Evolutionary conservation across 2,113 vertebrate species (phyloP), one percentile per base, ranked within the genome.

Genomic region (Tychaedon coryphoeus): DNA sequence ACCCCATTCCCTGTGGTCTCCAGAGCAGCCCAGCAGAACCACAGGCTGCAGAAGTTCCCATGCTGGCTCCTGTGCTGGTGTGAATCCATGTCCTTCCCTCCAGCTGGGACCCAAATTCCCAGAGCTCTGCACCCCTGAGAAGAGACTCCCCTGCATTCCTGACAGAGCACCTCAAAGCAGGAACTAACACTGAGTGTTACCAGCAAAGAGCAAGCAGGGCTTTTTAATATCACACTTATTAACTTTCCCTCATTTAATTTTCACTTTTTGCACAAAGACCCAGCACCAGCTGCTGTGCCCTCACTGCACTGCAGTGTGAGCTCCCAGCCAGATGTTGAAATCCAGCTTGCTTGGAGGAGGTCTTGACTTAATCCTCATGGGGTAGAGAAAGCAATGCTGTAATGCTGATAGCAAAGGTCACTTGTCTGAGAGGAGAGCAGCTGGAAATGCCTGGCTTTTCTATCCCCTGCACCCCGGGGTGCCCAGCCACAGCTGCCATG

Each of bases 251-350:
- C 19, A 1, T 33, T 88, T 33, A n/a, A 40, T 51, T 47, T 19
- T 45, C 70, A 6, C 48, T 53, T 58, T 10, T 5, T 17, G 48
- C 61, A 20, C 54, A 50, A 42, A 33, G 40, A 6, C 40, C 10
- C 57, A 50, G 53, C 83, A 75, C 40, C 40, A n/a, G 38, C 54
- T 31, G 23, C 6, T 12, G 38, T 85, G 8, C n/a, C 65, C 47
- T 1, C 11, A 34, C 56, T 9, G 20, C 8, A 0, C 34, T 40
- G 18, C 48, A 9, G 14, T 0, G 1, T 7, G 40, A 40, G 20
- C 80, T 40, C 61, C 3, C 1, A 22, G 53, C 23, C 56, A 53
- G 65, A 77, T 5, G 17, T 13, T 65, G 22, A 71, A 81, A 54
- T 56, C 7, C 19, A 50, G 45, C 64, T 42, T 34, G 2, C 20